phyloP scores from a whole-genome alignment of 2,888 invertebrate species.

The Atethmia centrago region DNA sequence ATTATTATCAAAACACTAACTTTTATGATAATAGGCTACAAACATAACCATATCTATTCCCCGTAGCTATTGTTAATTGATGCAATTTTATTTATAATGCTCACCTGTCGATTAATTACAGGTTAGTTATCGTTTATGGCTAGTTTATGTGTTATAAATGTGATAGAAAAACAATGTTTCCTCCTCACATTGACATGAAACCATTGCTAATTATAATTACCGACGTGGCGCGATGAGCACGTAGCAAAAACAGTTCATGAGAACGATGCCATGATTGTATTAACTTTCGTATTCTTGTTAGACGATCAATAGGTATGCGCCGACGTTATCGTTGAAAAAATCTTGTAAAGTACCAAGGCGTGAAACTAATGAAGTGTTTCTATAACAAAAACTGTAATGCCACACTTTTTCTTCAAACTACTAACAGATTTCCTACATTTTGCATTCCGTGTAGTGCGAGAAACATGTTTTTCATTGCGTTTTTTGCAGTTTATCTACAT shows the following conservation, averaged over 20 bases:
- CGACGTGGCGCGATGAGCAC: constrained; percentile 69
- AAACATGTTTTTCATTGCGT: constrained; percentile 33
- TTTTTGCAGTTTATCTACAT: constrained; percentile 22
- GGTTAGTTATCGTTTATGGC: constrained; percentile 46
- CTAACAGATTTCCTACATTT: constrained; percentile 52
- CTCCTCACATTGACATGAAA: constrained; percentile 74
- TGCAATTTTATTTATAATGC: constrained; percentile 44
- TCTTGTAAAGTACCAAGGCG: constrained; percentile 67
- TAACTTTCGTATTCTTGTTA: constrained; percentile 66
- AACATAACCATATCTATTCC: constrained; percentile 11
- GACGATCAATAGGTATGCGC: constrained; percentile 71
- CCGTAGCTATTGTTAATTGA: constrained; percentile 38
- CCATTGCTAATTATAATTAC: constrained; percentile 76
- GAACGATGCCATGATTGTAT: constrained; percentile 70
- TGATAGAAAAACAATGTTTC: constrained; percentile 73
- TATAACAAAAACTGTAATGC: constrained; percentile 69
- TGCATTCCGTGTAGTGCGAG: constrained; percentile 32
- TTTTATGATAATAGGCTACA: constrained; percentile 5
- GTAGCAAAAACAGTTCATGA: constrained; percentile 75
- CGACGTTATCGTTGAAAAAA: constrained; percentile 75
- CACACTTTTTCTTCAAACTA: constrained; percentile 53
- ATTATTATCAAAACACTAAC: constrained; percentile 9
- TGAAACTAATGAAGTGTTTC: constrained; percentile 77
- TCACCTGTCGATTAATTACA: constrained; percentile 47
- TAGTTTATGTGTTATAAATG: constrained; percentile 48